These are phyloP conservation scores for Tiaroga cobitis DNA, from an alignment of 2,797 vertebrate species.

Conservation along the genomic window DNA sequence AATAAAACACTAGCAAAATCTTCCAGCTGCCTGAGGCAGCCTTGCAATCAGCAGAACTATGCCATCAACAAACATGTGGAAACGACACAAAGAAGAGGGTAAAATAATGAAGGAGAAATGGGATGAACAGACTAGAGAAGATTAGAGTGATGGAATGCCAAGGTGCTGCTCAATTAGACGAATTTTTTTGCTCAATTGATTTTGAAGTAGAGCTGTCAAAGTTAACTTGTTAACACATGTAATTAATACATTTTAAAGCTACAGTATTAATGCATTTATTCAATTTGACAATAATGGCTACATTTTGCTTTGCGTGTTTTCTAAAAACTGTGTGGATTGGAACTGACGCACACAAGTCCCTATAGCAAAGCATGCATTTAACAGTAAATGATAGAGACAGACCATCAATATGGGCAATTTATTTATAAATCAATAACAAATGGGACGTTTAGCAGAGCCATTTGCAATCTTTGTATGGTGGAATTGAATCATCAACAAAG, in stretches of 20 bases:
- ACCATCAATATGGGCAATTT: background rate
- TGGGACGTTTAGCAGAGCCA: background rate
- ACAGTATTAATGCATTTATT: background rate
- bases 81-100: constrained; percentile 6
- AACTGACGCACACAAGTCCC: background rate
- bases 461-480: background rate
- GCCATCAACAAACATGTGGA: constrained; percentile 17
- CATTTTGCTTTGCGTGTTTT: background rate
- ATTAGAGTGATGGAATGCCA: background rate
- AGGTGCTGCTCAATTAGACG: background rate
- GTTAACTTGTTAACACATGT: background rate
- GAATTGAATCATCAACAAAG: background rate
- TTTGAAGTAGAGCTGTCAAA: background rate
- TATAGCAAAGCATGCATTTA: background rate
- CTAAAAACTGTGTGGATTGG: background rate
- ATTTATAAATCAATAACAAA: constrained; percentile 14
- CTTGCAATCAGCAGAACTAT: constrained; percentile 49
- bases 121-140: constrained; percentile 9
- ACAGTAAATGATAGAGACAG: background rate
- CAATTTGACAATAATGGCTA: background rate
- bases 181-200: background rate
- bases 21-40: constrained; percentile 35
- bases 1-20: constrained; percentile 40
- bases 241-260: background rate
- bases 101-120: constrained; percentile 21